Conservation (phyloP, 1,140 invertebrate species). For the Drosophila paulistorum region DNA sequence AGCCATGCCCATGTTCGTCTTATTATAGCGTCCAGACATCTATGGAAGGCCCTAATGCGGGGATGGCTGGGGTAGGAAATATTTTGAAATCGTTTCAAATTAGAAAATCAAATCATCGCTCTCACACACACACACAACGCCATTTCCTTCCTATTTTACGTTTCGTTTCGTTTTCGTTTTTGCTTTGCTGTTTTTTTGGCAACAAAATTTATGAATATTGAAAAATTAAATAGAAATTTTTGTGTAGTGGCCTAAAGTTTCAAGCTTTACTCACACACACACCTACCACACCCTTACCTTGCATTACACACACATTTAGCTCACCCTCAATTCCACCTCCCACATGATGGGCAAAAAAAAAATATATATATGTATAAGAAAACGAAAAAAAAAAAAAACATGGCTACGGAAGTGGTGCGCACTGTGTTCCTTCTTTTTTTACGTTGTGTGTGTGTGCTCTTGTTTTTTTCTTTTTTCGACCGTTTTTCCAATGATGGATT, state of each 20-base stretch:
- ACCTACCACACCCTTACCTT: neutral
- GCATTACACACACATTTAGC: slow-evolving; percentile 14
- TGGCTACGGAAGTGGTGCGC: slow-evolving; percentile 69
- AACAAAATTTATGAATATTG: slow-evolving; percentile 76
- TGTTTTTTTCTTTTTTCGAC: slow-evolving; percentile 60
- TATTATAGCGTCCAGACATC: slow-evolving; percentile 37
- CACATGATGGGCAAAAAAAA: slow-evolving; percentile 15
- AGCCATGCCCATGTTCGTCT: slow-evolving; percentile 9
- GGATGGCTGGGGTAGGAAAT: neutral
- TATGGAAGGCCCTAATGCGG: neutral
- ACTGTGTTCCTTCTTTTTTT: slow-evolving; percentile 37
- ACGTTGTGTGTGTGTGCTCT: neutral
- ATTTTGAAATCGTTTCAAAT: slow-evolving; percentile 57
- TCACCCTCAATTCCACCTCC: slow-evolving; percentile 23
- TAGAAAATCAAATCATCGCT: slow-evolving; percentile 77
- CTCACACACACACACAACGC: slow-evolving; percentile 20
- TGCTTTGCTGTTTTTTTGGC: slow-evolving; percentile 12
- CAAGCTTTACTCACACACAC: slow-evolving; percentile 1
- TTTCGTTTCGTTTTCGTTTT: neutral
- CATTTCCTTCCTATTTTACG: neutral
- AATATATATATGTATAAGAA: neutral
- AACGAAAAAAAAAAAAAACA: slow-evolving; percentile 51
- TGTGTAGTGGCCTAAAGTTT: slow-evolving; percentile 11
- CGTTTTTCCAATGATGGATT: slow-evolving; percentile 83
- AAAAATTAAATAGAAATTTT: slow-evolving; percentile 73